Percentiles rank a stretch among this genome's conserved stretches.
Conservation (phyloP, 1,140 invertebrate species). For the Megalopta genalis region DNA sequence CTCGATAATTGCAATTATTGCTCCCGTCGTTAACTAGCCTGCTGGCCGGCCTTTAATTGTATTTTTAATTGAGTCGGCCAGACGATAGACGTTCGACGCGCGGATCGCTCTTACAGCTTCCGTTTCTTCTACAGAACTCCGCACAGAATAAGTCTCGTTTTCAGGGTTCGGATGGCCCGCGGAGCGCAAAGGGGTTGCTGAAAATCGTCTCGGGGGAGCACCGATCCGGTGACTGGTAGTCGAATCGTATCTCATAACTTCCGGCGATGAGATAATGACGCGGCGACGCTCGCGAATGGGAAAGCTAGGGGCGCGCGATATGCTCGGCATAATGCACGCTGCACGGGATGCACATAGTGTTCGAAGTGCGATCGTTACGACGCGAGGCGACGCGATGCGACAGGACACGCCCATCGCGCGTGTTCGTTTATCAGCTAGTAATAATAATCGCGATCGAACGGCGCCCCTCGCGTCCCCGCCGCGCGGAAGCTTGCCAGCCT, state of each 20-base stretch:
- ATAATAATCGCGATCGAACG: neutral
- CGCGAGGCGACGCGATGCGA: neutral
- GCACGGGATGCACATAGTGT: constrained; percentile 23
- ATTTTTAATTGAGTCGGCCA: constrained; percentile 37
- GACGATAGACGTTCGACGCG: too few species aligned
- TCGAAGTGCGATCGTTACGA: constrained; percentile 41
- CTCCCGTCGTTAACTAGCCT: constrained; percentile 50
- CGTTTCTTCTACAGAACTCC: too few species aligned
- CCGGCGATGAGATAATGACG: neutral
- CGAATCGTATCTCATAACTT: neutral
- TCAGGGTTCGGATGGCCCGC: too few species aligned
- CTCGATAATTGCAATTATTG: constrained; percentile 61
- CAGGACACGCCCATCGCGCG: constrained; percentile 1
- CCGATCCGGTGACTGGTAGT: too few species aligned
- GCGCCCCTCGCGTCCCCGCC: neutral
- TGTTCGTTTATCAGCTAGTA: constrained; percentile 38
- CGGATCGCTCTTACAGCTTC: too few species aligned
- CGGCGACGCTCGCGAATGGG: constrained; percentile 15
- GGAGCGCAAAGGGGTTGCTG: too few species aligned
- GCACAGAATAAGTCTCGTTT: too few species aligned
- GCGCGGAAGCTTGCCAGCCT: too few species aligned
- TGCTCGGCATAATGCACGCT: constrained; percentile 29
- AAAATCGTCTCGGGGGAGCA: neutral
- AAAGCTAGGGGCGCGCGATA: neutral
- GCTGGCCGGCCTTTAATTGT: constrained; percentile 34